phyloP scores from a whole-genome alignment of 2,113 vertebrate genomes.

The Trogon surrucura region DNA sequence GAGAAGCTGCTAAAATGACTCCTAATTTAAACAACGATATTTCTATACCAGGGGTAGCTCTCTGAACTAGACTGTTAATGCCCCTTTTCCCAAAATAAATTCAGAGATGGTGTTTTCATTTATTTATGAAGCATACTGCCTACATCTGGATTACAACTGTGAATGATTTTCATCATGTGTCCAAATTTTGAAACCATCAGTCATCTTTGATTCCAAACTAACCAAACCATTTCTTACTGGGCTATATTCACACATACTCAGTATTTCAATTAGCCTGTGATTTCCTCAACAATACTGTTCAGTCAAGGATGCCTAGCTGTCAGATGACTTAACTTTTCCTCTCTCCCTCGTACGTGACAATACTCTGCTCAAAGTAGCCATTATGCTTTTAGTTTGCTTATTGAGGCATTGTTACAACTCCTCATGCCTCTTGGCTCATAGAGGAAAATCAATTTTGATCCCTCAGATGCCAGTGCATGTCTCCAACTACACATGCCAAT shows the following conservation, averaged over 20 bases:
- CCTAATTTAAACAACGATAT: background rate
- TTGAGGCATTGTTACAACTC: conserved; percentile 13
- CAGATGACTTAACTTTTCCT: background rate
- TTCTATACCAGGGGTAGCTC: background rate
- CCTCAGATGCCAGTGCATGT: conserved; percentile 53
- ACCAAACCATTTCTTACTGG: background rate
- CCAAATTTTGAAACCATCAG: background rate
- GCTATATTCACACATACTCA: background rate
- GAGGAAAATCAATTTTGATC: conserved; percentile 47
- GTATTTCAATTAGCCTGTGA: background rate
- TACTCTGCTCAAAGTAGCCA: conserved; percentile 3
- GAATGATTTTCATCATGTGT: background rate
- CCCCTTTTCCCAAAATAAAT: background rate
- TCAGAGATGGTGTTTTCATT: background rate
- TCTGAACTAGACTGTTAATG: background rate
- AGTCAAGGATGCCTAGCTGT: background rate
- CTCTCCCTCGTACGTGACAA: background rate
- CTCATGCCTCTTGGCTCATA: background rate
- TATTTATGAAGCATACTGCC: background rate
- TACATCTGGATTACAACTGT: background rate
- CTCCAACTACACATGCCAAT: conserved; percentile 19
- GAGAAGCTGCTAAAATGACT: background rate
- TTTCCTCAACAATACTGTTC: background rate
- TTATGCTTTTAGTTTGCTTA: background rate
- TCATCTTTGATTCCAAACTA: background rate